A percentile compares a stretch with the other conserved stretches of the same genome.
phyloP scores from a whole-genome alignment of 2,888 invertebrate species.

The Lingula anatina region DNA sequence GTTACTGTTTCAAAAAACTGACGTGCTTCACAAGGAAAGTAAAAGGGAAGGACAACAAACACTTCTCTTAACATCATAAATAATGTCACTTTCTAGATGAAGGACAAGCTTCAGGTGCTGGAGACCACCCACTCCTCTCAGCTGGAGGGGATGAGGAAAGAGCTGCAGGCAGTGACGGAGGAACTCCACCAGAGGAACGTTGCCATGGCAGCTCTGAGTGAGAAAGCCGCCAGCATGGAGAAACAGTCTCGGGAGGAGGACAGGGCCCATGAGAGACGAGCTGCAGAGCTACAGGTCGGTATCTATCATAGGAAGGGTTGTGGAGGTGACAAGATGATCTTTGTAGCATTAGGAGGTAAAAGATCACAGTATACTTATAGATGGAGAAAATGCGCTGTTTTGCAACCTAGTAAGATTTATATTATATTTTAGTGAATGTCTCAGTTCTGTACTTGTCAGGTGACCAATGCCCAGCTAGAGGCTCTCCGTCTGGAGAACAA shows the following conservation, averaged over 20 bases:
- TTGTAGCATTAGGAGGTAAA: too few relatives aligned
- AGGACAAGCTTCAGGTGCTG: conserved; percentile 16
- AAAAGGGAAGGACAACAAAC: too few relatives aligned
- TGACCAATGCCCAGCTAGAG: conserved; percentile 35
- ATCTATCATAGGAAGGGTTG: background rate
- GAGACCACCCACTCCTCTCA: conserved; percentile 23
- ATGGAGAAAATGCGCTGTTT: background rate
- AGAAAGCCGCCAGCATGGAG: conserved; percentile 22
- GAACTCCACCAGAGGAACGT: conserved; percentile 26
- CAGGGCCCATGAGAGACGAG: conserved; percentile 21
- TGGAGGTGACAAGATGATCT: too few relatives aligned
- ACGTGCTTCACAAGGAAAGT: too few relatives aligned
- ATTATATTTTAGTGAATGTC: too few relatives aligned
- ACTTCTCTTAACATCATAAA: too few relatives aligned
- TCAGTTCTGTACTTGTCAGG: conserved; percentile 23
- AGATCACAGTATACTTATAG: too few relatives aligned
- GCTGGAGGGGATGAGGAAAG: conserved; percentile 23
- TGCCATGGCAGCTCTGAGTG: conserved; percentile 18
- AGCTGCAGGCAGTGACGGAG: conserved; percentile 23
- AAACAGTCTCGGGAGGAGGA: conserved; percentile 20
- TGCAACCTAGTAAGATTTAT: background rate
- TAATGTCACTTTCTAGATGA: conserved; percentile 17
- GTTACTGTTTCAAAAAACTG: too few relatives aligned
- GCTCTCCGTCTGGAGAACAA: conserved; percentile 36
- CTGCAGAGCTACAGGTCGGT: conserved; percentile 32